Evolutionary conservation across 2,888 invertebrate genomes (phyloP).

Genomic region (Agrotis segetum): DNA sequence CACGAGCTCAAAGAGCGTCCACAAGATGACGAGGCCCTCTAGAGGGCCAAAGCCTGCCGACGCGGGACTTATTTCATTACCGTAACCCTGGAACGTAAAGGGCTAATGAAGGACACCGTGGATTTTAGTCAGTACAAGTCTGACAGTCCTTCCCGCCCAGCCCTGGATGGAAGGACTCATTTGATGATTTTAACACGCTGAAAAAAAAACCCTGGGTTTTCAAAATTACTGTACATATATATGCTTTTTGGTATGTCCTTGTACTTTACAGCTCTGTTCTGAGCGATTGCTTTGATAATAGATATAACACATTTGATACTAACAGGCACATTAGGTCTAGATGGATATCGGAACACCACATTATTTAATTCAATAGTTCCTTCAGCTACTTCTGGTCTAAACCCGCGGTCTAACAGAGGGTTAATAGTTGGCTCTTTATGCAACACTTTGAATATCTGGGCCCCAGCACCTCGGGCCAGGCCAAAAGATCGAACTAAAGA

Average conservation of each 20-base stretch:
- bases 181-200: too few species aligned
- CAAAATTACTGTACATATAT: background rate
- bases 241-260: background rate
- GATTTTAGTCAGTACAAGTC: too few species aligned
- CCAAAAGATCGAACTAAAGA: constrained; percentile 92
- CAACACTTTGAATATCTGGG: constrained; percentile 93
- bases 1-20: too few species aligned
- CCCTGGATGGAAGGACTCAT: too few species aligned
- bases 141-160: too few species aligned
- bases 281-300: background rate
- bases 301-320: constrained; percentile 59
- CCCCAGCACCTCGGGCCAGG: constrained; percentile 94
- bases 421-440: constrained; percentile 94
- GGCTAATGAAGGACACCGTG: too few species aligned
- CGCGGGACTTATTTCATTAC: too few species aligned
- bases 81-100: too few species aligned
- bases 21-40: too few species aligned
- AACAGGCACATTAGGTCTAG: constrained; percentile 93
- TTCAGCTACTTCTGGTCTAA: constrained; percentile 86
- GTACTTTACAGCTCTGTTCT: constrained; percentile 1
- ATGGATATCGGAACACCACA: constrained; percentile 94
- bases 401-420: constrained; percentile 91
- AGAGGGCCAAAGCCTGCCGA: too few species aligned
- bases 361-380: constrained; percentile 93
- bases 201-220: background rate